Conservation (phyloP, 2,113 vertebrate genomes). For the Panthera uncia region DNA sequence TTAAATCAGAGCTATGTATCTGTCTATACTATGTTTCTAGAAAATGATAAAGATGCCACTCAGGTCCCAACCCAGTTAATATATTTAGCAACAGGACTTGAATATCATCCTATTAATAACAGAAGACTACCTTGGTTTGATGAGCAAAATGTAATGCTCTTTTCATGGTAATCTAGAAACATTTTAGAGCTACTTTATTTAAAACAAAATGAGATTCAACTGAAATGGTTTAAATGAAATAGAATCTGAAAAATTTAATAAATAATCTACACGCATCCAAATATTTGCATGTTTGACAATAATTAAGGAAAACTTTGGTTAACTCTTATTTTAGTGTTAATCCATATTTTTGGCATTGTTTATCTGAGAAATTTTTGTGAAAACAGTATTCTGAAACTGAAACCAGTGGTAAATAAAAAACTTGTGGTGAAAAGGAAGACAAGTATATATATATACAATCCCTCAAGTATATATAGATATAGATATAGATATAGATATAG, state of each 20-base stretch:
- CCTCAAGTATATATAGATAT: too few relatives aligned
- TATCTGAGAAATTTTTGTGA: background rate
- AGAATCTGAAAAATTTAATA: background rate
- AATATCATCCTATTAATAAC: background rate
- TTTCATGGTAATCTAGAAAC: background rate
- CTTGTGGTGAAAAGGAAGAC: background rate
- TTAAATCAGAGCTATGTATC: background rate
- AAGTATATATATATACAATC: background rate
- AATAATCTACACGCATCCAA: background rate
- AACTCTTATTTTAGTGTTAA: background rate
- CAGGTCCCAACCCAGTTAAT: background rate
- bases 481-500: too few relatives aligned
- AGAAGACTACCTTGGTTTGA: background rate
- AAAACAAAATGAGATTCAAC: background rate
- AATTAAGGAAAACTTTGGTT: background rate
- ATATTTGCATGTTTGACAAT: background rate
- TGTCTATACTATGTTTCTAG: background rate
- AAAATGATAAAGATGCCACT: background rate
- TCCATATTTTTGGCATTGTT: background rate
- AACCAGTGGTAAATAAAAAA: background rate
- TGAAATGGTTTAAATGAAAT: background rate
- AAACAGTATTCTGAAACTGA: background rate
- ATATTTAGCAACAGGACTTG: background rate
- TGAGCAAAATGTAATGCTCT: background rate
- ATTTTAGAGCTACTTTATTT: background rate